Evolutionary conservation across 2,113 vertebrate genomes (phyloP).

Genomic region (Sus scrofa): DNA sequence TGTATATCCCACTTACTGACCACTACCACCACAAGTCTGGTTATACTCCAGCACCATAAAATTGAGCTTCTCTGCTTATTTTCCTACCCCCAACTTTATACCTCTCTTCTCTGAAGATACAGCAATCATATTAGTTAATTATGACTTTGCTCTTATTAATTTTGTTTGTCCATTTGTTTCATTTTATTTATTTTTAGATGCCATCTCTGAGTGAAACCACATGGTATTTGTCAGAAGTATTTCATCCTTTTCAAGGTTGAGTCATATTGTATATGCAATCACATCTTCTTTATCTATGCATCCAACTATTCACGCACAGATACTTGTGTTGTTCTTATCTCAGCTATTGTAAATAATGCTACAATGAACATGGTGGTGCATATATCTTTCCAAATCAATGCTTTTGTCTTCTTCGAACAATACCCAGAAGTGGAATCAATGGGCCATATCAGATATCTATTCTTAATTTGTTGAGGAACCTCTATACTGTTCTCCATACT

Average conservation of each 20-base stretch:
- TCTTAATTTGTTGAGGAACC: not conserved
- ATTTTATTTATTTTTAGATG: not conserved
- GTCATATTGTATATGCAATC: not conserved
- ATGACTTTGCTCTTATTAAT: not conserved
- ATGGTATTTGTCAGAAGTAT: not conserved
- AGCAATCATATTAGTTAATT: too few relatives aligned
- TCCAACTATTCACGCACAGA: not conserved
- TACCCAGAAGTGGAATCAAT: not conserved
- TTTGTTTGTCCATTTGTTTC: not conserved
- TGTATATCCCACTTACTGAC: not conserved
- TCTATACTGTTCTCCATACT: not conserved
- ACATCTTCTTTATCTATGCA: not conserved
- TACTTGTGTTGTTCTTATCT: not conserved
- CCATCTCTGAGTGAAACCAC: not conserved
- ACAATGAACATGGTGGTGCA: not conserved
- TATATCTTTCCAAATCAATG: not conserved
- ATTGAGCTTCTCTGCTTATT: not conserved
- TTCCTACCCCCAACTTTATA: not conserved
- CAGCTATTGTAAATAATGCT: not conserved
- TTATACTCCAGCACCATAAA: not conserved
- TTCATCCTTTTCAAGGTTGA: not conserved
- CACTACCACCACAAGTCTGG: not conserved
- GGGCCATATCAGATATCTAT: not conserved
- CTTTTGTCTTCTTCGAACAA: not conserved
- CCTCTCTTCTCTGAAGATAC: too few relatives aligned